Evolutionary conservation across 2,888 invertebrate genomes (phyloP), one percentile per base, ranked within the genome.

Genomic region (Drosophila anomalata): DNA sequence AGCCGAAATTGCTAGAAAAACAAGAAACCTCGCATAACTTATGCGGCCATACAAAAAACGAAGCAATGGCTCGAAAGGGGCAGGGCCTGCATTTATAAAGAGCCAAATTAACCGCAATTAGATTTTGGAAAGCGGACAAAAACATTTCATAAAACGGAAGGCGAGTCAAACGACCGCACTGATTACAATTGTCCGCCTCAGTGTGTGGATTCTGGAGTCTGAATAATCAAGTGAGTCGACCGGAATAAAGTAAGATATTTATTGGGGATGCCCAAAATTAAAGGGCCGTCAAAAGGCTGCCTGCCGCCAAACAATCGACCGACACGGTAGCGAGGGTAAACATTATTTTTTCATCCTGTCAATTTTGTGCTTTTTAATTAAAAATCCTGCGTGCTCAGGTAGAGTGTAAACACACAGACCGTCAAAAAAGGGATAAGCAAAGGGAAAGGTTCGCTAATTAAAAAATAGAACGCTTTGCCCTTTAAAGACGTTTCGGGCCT

Each of bases 331-430:
- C 50, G 17, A 33, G 52, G 44, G 71, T 48, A 73, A 81, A 81
- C 61, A 69, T 67, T 80, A 56, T 60, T 73, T 73, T 55, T 63
- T 60, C 70, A 58, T 77, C 39, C 62, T 52, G 62, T 51, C 70
- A 65, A 55, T 74, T 82, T 79, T 70, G 69, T 63, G 68, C 69
- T 77, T 83, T 80, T 88, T 83, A 83, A 83, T 83, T 83, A 83
- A 83, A 86, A 79, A 57, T 36, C 67, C 46, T 39, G 54, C 61
- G 58, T 58, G 68, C 63, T 48, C 74, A 76, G 77, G 77, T 82
- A 73, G 59, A 52, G 57, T 22, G 60, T 51, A 78, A 70, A 61
- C 73, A 70, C 42, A 41, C 44, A 14, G 50, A 46, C 20, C 48
- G 26, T 36, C 20, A 42, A 52, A 55, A 55, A 61, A 62, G 48